Conservation (phyloP, 2,113 vertebrate species). For the Leucopsar rothschildi region DNA sequence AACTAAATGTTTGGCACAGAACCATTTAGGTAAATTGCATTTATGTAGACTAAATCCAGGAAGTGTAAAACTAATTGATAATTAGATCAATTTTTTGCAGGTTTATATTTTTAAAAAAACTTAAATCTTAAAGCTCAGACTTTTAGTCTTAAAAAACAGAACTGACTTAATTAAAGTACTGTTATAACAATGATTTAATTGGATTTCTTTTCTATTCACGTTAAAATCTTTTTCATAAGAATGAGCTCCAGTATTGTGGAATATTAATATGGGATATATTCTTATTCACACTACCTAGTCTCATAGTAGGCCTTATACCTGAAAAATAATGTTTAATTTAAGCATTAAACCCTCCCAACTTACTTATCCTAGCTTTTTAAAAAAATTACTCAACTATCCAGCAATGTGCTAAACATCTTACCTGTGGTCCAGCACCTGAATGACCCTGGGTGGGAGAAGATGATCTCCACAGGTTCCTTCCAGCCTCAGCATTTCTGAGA, state of each 20-base stretch:
- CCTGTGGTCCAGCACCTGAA: background rate
- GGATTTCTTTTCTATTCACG: background rate
- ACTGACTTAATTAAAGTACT: background rate
- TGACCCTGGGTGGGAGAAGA: no score
- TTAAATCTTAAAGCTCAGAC: background rate
- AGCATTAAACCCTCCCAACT: background rate
- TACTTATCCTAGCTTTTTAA: background rate
- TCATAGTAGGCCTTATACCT: background rate
- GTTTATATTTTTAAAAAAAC: background rate
- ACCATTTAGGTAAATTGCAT: background rate
- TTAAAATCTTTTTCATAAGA: background rate
- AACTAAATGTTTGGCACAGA: background rate
- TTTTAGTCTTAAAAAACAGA: background rate
- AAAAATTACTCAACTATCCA: background rate
- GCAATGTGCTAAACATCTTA: background rate
- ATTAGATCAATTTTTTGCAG: background rate
- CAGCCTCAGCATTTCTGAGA: accelerated
- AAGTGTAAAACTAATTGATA: background rate
- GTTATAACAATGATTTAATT: background rate
- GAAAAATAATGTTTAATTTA: background rate
- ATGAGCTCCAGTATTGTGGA: background rate
- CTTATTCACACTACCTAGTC: background rate
- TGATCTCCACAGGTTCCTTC: background rate
- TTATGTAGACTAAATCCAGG: background rate
- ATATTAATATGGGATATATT: background rate